phyloP scores from a whole-genome alignment of 2,113 vertebrate species.

The Upupa epops region DNA sequence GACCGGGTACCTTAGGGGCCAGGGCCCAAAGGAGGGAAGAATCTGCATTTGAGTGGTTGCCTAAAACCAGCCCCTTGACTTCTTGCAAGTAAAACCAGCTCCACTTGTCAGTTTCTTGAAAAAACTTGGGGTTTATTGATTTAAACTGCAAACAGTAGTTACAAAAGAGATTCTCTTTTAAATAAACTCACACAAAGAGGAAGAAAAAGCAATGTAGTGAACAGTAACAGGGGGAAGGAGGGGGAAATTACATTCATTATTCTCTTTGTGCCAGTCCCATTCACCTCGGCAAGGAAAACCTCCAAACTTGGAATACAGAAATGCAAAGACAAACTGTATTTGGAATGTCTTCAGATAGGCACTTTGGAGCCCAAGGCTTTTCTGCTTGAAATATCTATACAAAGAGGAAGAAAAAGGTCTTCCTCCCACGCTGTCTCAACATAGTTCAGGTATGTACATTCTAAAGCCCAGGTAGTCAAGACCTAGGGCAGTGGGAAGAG shows the following conservation, averaged over 20 bases:
- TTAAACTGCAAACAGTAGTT: slow-evolving; percentile 99
- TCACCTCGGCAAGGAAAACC: slow-evolving; percentile 83
- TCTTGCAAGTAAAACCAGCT: slow-evolving; percentile 66
- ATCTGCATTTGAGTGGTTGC: neutral
- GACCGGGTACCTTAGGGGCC: neutral
- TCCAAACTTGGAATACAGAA: slow-evolving; percentile 82
- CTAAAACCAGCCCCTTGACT: neutral
- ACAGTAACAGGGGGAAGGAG: slow-evolving; percentile 77
- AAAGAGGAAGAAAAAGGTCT: slow-evolving; percentile 73
- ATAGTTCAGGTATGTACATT: slow-evolving; percentile 79
- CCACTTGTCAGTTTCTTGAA: slow-evolving; percentile 75
- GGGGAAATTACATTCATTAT: slow-evolving; percentile 98
- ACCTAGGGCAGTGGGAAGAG: slow-evolving; percentile 62
- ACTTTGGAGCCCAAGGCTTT: slow-evolving; percentile 81
- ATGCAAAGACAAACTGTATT: slow-evolving; percentile 82
- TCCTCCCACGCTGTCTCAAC: slow-evolving; percentile 75
- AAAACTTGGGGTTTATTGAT: slow-evolving; percentile 98
- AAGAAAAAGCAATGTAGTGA: slow-evolving; percentile 89
- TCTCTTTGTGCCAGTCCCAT: slow-evolving; percentile 90
- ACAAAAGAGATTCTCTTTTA: slow-evolving; percentile 90
- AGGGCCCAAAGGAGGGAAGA: neutral
- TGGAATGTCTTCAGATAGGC: slow-evolving; percentile 97
- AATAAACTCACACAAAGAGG: slow-evolving; percentile 94
- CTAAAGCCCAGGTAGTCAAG: slow-evolving; percentile 77
- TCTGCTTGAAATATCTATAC: slow-evolving; percentile 74